Evolutionary conservation across 2,113 vertebrate species (phyloP), one percentile per base, ranked within the genome.

Genomic region (Toxotes chatareus): DNA sequence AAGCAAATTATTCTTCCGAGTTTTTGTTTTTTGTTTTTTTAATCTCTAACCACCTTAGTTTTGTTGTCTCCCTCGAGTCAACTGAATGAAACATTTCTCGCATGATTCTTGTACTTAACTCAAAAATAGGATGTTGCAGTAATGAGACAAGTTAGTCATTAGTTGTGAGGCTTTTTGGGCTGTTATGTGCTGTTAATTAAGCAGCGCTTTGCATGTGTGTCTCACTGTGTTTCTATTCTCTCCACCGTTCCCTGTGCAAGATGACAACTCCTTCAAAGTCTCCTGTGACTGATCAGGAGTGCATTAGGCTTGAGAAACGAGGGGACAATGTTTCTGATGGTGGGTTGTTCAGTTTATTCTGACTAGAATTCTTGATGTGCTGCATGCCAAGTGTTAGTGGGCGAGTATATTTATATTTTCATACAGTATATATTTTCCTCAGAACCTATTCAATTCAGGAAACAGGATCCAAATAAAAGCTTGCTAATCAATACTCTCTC

Each of bases 401-500:
- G 21, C 12, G 8, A 56, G 21, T 56, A 10, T n/a, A 27, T 23
- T n/a, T 56, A 3, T 56, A 56, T 56, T 56, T 56, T 56, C 53
- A 56, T n/a, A 27, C 53, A 4, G 53, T 56, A 56, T 56, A 56
- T 56, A 56, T 56, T 27, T 56, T 49, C 46, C 46, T 49, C 46
- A 44, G 42, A 44, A 44, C 42, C 42, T 44, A 44, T 44, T 51
- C 19, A 51, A 27, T 10, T 11, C 53, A 23, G 53, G 53, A 56
- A 27, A 12, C n/a, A 12, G 12, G 53, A 56, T 56, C n/a, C 53
- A 56, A 56, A 79, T 79, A 73, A 79, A 79, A 78, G 65, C 70
- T n/a, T 71, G 19, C 61, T 49, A 77, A 90, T 86, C 86, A 70
- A 86, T 88, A 82, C 19, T 73, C 68, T 67, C 62, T 64, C 68